Evolutionary conservation across 2,113 vertebrate genomes (phyloP).

Genomic region (Caracal caracal): DNA sequence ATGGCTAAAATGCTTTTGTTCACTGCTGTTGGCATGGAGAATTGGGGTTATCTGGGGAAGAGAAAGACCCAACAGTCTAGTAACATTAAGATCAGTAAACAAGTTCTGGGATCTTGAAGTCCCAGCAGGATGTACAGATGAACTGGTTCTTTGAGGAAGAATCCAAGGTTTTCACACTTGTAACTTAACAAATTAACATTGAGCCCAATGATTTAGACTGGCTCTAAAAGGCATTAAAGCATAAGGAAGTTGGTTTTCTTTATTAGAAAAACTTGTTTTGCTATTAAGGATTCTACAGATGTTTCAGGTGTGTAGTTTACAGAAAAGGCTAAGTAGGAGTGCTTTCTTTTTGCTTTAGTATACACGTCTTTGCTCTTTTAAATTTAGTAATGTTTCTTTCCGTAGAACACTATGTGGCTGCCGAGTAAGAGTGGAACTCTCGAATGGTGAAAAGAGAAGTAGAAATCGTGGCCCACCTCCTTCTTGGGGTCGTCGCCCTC

Average conservation of each 20-base stretch:
- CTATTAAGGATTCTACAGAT: background rate
- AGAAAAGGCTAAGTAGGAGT: background rate
- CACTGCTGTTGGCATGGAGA: background rate
- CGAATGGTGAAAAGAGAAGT: slow-evolving; percentile 96
- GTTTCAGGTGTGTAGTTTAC: background rate
- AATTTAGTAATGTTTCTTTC: background rate
- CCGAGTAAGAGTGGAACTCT: slow-evolving; percentile 95
- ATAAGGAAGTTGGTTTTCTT: background rate
- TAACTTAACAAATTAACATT: background rate
- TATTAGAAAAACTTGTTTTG: background rate
- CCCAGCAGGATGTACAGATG: background rate
- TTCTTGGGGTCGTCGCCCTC: slow-evolving; percentile 94
- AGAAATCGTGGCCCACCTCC: slow-evolving; percentile 95
- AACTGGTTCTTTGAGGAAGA: background rate
- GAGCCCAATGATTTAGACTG: background rate
- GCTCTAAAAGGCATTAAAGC: background rate
- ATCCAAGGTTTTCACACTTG: background rate
- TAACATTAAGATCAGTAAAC: background rate
- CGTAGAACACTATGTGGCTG: slow-evolving; percentile 94
- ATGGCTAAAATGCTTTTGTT: background rate
- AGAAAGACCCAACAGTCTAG: background rate
- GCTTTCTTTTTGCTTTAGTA: background rate
- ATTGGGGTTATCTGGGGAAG: background rate
- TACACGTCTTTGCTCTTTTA: background rate
- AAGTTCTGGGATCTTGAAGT: background rate